Evolutionary conservation across 2,113 vertebrate genomes (phyloP).

Genomic region (Felis chaus): DNA sequence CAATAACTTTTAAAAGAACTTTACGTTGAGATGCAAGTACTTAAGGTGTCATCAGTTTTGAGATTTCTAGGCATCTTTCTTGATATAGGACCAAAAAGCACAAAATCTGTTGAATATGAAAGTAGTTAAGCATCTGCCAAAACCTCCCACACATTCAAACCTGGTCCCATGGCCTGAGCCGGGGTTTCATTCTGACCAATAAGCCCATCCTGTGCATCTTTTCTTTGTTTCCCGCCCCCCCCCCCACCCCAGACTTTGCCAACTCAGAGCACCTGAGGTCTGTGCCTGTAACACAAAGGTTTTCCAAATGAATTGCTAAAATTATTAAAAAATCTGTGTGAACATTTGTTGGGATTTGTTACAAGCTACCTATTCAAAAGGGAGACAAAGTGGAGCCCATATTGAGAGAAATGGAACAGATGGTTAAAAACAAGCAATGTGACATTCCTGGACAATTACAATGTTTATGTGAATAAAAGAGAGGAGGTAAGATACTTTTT

Average conservation of each 20-base stretch:
- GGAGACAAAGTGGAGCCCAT: conserved; percentile 40
- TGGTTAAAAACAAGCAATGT: conserved; percentile 66
- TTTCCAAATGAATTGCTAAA: conserved; percentile 57
- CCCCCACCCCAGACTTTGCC: neutral
- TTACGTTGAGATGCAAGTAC: neutral
- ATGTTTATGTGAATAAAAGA: conserved; percentile 14
- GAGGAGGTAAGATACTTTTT: neutral
- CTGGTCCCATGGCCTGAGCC: neutral
- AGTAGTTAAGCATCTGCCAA: neutral
- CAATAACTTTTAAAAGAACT: neutral
- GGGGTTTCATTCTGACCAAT: neutral
- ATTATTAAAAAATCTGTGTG: conserved; percentile 48
- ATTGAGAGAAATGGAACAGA: conserved; percentile 63
- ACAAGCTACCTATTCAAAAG: conserved; percentile 69
- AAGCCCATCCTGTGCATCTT: neutral
- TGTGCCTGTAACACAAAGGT: conserved; percentile 37
- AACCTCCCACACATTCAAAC: neutral
- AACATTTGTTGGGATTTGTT: conserved; percentile 59
- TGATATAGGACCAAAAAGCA: neutral
- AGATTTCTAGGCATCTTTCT: neutral
- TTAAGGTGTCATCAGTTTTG: neutral
- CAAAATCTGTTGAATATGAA: neutral
- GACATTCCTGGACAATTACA: conserved; percentile 47
- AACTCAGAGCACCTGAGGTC: neutral
- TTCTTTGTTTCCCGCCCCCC: accelerated